phyloP scores from a whole-genome alignment of 2,797 vertebrate species.

The Eleutherodactylus coqui region DNA sequence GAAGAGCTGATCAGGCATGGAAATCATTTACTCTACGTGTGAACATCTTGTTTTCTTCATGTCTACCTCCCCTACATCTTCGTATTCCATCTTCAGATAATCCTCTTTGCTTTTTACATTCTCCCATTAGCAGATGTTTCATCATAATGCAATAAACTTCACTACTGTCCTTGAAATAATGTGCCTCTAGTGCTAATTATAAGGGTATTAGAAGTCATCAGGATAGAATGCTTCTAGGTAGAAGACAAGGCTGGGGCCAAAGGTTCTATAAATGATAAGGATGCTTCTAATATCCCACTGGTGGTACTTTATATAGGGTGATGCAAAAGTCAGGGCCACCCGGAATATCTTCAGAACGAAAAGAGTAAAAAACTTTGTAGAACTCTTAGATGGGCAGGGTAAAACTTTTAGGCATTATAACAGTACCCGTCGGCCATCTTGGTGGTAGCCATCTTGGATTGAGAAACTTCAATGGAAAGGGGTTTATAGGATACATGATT shows the following conservation, averaged over 20 bases:
- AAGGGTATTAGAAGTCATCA: slow-evolving; percentile 10
- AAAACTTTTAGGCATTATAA: too few relatives aligned
- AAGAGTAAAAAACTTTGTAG: too few relatives aligned
- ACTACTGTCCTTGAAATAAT: slow-evolving; percentile 11
- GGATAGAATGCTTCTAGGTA: neutral
- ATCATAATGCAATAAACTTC: neutral
- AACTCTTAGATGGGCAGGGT: too few relatives aligned
- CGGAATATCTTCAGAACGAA: too few relatives aligned
- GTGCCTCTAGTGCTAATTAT: neutral
- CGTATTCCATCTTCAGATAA: neutral
- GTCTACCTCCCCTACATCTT: neutral
- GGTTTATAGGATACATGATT: too few relatives aligned
- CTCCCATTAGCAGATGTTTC: slow-evolving; percentile 23
- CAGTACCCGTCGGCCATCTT: too few relatives aligned
- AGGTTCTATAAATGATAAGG: neutral
- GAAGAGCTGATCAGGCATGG: slow-evolving; percentile 15
- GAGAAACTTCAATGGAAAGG: too few relatives aligned
- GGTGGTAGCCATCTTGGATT: too few relatives aligned
- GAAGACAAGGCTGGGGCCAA: neutral
- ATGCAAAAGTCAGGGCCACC: too few relatives aligned
- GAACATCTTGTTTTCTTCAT: neutral
- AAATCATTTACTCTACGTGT: slow-evolving; percentile 48
- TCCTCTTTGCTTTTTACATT: neutral
- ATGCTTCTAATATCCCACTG: neutral
- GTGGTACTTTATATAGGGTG: too few relatives aligned